Percentiles rank a stretch among this genome's conserved stretches.
Conservation (phyloP, 2,888 invertebrate genomes). For the Rugalucina vietnamica region DNA sequence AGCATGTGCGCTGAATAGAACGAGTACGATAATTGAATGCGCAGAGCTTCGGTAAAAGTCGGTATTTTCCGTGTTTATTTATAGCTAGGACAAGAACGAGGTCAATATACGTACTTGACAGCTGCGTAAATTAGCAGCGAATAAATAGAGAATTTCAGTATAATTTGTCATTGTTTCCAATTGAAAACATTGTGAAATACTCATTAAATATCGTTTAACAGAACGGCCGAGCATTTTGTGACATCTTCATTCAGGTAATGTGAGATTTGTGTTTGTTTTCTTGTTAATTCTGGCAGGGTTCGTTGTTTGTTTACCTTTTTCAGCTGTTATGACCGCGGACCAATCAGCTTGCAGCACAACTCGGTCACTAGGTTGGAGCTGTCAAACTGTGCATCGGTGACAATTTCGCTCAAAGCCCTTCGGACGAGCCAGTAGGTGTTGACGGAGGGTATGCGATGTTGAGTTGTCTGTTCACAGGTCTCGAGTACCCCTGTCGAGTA, state of each 20-base stretch:
- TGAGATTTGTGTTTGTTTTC: constrained; percentile 14
- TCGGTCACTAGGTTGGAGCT: background rate
- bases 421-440: too few species aligned
- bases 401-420: too few species aligned
- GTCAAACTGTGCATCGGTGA: too few species aligned
- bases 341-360: background rate
- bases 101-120: constrained; percentile 9
- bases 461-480: too few species aligned
- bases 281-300: background rate
- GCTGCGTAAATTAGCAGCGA: background rate
- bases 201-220: background rate
- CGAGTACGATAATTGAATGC: too few species aligned
- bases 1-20: too few species aligned
- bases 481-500: too few species aligned
- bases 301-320: constrained; percentile 46
- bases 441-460: too few species aligned
- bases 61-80: background rate
- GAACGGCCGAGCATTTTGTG: background rate
- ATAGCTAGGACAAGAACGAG: background rate
- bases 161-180: background rate
- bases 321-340: constrained; percentile 20
- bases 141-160: background rate
- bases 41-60: background rate
- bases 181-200: background rate
- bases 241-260: constrained; percentile 39